Conservation (phyloP, 2,888 invertebrate species). For the Drepanosiphum platanoidis region DNA sequence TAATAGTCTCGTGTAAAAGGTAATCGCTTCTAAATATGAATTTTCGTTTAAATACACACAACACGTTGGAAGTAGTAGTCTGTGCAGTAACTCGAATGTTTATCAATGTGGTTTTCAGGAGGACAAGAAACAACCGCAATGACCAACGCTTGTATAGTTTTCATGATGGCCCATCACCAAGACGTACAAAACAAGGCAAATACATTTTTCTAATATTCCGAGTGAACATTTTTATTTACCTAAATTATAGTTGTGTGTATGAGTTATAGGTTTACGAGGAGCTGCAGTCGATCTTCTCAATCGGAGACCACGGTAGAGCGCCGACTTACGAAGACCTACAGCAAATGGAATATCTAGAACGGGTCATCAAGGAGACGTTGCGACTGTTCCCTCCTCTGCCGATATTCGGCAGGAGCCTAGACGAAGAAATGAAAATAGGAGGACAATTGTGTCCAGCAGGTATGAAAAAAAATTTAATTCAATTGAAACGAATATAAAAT, state of each 20-base stretch:
- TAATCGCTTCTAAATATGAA: too few relatives aligned
- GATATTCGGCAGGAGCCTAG: constrained; percentile 41
- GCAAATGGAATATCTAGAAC: constrained; percentile 64
- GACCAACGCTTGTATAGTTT: constrained; percentile 53
- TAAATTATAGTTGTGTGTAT: not conserved
- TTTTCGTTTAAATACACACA: too few relatives aligned
- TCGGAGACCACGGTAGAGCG: constrained; percentile 52
- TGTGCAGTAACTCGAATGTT: not conserved
- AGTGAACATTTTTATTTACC: not conserved
- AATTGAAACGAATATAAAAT: not conserved
- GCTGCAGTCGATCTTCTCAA: constrained; percentile 34
- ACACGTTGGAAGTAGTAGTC: too few relatives aligned
- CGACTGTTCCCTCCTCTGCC: constrained; percentile 63
- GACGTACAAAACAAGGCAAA: constrained; percentile 63
- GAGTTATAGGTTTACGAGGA: constrained; percentile 43
- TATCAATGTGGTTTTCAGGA: constrained; percentile 34
- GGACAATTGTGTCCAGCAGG: constrained; percentile 35
- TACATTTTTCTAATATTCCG: not conserved
- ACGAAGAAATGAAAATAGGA: constrained; percentile 43
- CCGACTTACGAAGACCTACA: constrained; percentile 63
- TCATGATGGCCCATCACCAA: constrained; percentile 63
- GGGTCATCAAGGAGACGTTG: constrained; percentile 64
- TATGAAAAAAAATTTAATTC: not conserved
- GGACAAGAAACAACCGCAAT: constrained; percentile 64
- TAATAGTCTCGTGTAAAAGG: too few relatives aligned